Evolutionary conservation across 2,888 invertebrate genomes (phyloP), one percentile per base, ranked within the genome.

Genomic region (Drosophila kambysellisi): DNA sequence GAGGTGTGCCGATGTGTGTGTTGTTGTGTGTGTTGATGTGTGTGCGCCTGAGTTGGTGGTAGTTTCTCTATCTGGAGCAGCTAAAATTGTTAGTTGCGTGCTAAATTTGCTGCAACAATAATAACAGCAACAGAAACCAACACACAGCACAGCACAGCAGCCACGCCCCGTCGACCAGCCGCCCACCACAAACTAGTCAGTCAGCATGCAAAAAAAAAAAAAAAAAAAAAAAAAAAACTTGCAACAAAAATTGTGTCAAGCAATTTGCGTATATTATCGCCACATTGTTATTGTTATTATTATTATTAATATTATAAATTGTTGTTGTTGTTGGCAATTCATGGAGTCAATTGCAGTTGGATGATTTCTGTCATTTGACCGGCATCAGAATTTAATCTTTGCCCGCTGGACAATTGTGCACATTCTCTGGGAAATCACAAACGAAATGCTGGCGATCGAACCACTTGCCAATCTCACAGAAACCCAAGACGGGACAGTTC

Each of bases 71-170:
- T 87, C 75, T 89, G 91, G 90, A 90, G 87, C 89, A 86, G 80
- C 82, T 83, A 81, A 90, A 91, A 88, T 83, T 84, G 81, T 82
- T 90, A 90, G 89, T 87, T 91, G 87, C 88, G 84, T 89, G 89
- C 84, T 80, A 76, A 78, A 88, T 91, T 74, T 81, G 75, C 70
- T 75, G 75, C 64, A 65, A 53, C 68, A 70, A 48, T 0, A 35
- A 5, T 6, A 43, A 20, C 66, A 65, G 25, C 50, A 48, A 12
- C 59, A 53, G 7, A 54, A 48, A 43, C 67, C 54, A 60, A 60
- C 32, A 74, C 32, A 60, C 54, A 39, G 17, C 30, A 57, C 33
- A 57, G 46, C 37, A 57, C 33, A 57, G 46, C 37, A 20, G 35
- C 65, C 58, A 48, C 33, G 63, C 51, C 48, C 50, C 58, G 63